Conservation (phyloP, 1,140 invertebrate species). For the Dinoponera quadriceps region DNA sequence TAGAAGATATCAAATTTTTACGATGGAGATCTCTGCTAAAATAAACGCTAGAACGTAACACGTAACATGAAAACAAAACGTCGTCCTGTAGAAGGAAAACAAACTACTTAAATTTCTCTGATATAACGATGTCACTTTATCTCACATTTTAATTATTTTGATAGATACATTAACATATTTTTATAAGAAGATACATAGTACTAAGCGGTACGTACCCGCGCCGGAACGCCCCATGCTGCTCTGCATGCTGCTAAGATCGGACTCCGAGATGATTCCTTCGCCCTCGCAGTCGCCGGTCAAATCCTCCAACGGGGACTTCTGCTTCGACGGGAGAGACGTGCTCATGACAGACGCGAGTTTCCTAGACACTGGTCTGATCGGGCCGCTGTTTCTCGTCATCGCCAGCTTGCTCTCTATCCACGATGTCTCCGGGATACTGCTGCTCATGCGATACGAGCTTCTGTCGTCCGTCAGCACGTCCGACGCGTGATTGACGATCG, state of each 20-base stretch:
- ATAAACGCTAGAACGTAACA: no score
- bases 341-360: conserved; percentile 81
- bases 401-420: conserved; percentile 88
- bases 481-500: conserved; percentile 63
- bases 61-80: no score
- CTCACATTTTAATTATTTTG: no score
- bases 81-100: no score
- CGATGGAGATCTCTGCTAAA: no score
- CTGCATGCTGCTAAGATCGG: conserved; percentile 86
- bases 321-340: conserved; percentile 81
- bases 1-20: neutral
- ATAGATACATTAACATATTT: no score
- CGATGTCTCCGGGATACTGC: conserved; percentile 88
- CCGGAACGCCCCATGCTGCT: conserved; percentile 86
- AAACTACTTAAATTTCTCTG: no score
- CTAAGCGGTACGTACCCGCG: conserved; percentile 77
- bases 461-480: conserved; percentile 67
- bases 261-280: conserved; percentile 83
- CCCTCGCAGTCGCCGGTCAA: conserved; percentile 77
- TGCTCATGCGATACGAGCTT: conserved; percentile 82
- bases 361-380: conserved; percentile 74
- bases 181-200: no score
- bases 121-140: no score
- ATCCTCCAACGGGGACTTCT: conserved; percentile 81
- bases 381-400: conserved; percentile 86